Conservation (phyloP, 2,888 invertebrate genomes). For the Halictus ligatus region DNA sequence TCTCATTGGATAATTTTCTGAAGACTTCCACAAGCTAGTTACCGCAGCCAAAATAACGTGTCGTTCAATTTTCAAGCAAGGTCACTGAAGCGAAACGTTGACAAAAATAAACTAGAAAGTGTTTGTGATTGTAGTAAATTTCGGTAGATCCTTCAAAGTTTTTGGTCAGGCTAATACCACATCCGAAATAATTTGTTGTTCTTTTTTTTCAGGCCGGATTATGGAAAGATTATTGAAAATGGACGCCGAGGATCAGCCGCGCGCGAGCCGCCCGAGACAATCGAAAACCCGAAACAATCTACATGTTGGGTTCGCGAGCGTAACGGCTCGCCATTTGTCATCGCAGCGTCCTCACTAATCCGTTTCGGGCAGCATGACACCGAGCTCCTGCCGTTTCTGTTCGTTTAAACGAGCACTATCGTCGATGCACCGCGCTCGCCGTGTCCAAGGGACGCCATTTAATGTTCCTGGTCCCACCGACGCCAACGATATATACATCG, state of each 20-base stretch:
- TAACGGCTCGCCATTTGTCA: slow-evolving; percentile 37
- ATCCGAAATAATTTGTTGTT: neutral
- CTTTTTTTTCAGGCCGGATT: neutral
- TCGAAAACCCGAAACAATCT: slow-evolving; percentile 13
- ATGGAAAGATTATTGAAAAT: neutral
- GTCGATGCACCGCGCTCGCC: neutral
- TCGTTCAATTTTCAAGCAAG: no score
- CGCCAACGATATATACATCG: slow-evolving; percentile 60
- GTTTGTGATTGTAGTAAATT: neutral
- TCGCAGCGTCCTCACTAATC: slow-evolving; percentile 48
- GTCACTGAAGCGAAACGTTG: neutral
- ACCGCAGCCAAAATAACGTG: no score
- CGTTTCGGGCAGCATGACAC: slow-evolving; percentile 24
- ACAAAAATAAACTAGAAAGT: neutral
- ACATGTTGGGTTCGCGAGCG: neutral
- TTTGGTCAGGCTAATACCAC: neutral
- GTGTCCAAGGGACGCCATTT: slow-evolving; percentile 32
- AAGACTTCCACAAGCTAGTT: no score
- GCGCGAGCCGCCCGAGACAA: neutral
- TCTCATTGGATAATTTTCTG: no score
- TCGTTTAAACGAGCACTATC: slow-evolving; percentile 30
- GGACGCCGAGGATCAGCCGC: neutral
- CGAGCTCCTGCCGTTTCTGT: slow-evolving; percentile 13
- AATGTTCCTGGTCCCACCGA: slow-evolving; percentile 23
- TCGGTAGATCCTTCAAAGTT: neutral